Evolutionary conservation across 2,113 vertebrate species (phyloP), one percentile per base, ranked within the genome.

Genomic region (Notothenia rossii): DNA sequence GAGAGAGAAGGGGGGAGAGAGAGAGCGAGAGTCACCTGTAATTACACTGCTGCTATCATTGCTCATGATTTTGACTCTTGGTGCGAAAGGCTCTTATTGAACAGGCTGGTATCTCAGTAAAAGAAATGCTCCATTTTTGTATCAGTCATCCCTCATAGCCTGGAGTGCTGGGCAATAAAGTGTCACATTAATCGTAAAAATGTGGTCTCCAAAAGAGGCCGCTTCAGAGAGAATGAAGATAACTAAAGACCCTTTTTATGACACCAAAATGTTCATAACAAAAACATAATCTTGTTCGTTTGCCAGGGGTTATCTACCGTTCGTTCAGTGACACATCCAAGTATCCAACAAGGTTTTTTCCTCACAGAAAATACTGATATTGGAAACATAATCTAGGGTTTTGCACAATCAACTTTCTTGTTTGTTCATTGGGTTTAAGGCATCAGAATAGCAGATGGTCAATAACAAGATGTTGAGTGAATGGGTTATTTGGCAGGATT

Each of bases 11-110:
- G 29, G n/a, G 15, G 43, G 5, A 66, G 53, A 68, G 59, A 3
- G 50, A n/a, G 66, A 11, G 14, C 64, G n/a, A 40, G 36, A 40
- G 36, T 46, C 56, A 72, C 64, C 77, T 84, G 77, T 77, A 82
- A 86, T 81, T 79, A 48, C 64, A 56, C 11, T 29, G 45, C 53
- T 18, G 22, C 45, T 49, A 60, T 69, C 62, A 69, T 74, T 81
- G 64, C 55, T 74, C 53, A 25, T 64, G 36, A 60, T 82, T 59
- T 86, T 51, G 10, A 82, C 53, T 40, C 56, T 48, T 13, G 55
- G 56, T 51, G 65, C 62, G 68, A 82, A 76, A 72, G 22, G 46
- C 65, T 72, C 29, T 22, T 50, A 61, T 43, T 73, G 67, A 80
- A 64, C 20, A 53, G 66, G 49, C 33, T 86, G 22, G 17, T 43